Conservation (phyloP, 2,113 vertebrate species). For the Lampris megalopsis region DNA sequence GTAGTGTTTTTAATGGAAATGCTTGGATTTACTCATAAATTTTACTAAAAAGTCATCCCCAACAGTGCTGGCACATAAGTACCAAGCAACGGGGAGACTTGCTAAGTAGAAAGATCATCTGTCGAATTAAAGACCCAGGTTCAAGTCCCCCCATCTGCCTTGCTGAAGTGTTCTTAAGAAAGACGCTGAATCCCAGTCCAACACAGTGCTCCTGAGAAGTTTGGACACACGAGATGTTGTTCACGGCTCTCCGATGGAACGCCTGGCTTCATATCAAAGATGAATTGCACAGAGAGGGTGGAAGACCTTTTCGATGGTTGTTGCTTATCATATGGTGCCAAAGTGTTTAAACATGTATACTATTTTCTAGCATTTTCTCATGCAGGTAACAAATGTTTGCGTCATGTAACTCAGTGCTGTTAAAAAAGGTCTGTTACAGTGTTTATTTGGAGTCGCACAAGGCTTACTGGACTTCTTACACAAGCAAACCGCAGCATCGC, state of each 20-base stretch:
- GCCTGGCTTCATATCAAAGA: conserved; percentile 4
- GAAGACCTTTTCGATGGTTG: conserved; percentile 17
- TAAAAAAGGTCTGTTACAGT: background rate
- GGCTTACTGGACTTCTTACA: conserved; percentile 20
- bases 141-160: too few relatives aligned
- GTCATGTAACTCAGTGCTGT: background rate
- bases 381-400: conserved; percentile 32
- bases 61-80: background rate
- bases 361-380: conserved; percentile 43
- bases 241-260: background rate
- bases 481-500: conserved; percentile 25
- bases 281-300: conserved; percentile 2
- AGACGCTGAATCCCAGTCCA: too few relatives aligned
- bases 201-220: too few relatives aligned
- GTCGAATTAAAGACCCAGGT: too few relatives aligned
- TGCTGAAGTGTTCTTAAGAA: too few relatives aligned
- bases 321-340: conserved; percentile 52
- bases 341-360: conserved; percentile 47
- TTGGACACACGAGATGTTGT: background rate
- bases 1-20: too few relatives aligned
- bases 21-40: too few relatives aligned
- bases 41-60: too few relatives aligned
- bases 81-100: too few relatives aligned
- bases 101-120: too few relatives aligned
- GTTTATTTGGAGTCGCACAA: conserved; percentile 37